Evolutionary conservation across 2,888 invertebrate species (phyloP), one percentile per base, ranked within the genome.

Genomic region (Caenorhabditis virilis): DNA sequence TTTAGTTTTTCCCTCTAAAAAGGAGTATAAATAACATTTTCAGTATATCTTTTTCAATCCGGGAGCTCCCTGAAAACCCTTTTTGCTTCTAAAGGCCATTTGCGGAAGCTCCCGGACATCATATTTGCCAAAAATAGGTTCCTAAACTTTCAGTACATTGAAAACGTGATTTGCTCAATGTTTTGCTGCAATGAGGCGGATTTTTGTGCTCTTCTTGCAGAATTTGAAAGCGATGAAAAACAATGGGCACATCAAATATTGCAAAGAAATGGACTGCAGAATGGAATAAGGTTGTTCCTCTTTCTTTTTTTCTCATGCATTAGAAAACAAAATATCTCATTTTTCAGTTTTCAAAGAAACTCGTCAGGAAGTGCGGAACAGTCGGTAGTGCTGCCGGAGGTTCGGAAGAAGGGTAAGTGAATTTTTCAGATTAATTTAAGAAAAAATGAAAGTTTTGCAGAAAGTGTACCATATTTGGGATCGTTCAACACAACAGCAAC

Each of bases 101-200:
- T n/a, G n/a, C n/a, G n/a, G n/a, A n/a, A n/a, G n/a, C n/a, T n/a
- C n/a, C n/a, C n/a, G n/a, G n/a, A n/a, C n/a, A n/a, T n/a, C n/a
- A n/a, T n/a, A n/a, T n/a, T n/a, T n/a, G n/a, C n/a, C n/a, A n/a
- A n/a, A n/a, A n/a, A n/a, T n/a, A n/a, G n/a, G n/a, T 7, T 11
- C 13, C 9, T 38, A 7, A n/a, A 16, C 6, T 38, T 38, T 18
- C 38, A 38, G 38, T 18, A 55, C 27, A 43, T 55, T n/a, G 61
- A 61, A 30, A 61, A 55, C 13, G 49, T 45, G 9, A 50, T 61
- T n/a, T 61, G 61, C 42, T 49, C 61, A 0, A 61, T 61, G 61
- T 61, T 61, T 22, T 61, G 54, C 30, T 49, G 50, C 5, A 61
- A 61, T 30, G 20, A 30, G 11, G 61, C 54, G 25, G 61, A 61